Conservation (phyloP, 2,888 invertebrate genomes). For the Mythimna lalbum region DNA sequence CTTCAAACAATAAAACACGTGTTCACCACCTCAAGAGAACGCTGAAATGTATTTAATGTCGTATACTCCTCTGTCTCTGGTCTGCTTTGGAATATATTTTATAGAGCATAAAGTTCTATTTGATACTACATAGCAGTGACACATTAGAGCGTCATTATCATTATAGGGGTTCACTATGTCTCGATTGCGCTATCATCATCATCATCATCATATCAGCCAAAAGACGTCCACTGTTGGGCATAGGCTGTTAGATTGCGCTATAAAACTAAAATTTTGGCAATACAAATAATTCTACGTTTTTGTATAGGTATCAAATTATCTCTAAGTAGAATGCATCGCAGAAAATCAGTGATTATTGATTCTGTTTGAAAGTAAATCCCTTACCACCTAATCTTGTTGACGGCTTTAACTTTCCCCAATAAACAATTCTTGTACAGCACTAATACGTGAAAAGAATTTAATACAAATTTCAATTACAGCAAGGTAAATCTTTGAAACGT, state of each 20-base stretch:
- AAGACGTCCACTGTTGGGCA: no score
- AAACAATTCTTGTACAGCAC: slow-evolving; percentile 9
- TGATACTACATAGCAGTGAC: not conserved
- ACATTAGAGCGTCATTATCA: not conserved
- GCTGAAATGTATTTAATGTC: slow-evolving; percentile 47
- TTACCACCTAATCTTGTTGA: not conserved
- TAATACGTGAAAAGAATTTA: slow-evolving; percentile 31
- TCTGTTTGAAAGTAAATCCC: not conserved
- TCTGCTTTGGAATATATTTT: slow-evolving; percentile 34
- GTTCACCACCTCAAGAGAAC: slow-evolving; percentile 39
- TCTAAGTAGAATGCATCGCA: not conserved
- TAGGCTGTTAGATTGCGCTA: not conserved
- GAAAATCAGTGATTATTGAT: no score
- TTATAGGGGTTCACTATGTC: not conserved
- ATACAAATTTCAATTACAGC: slow-evolving; percentile 49
- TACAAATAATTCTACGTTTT: not conserved
- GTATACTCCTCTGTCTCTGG: slow-evolving; percentile 8
- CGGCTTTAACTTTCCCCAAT: not conserved
- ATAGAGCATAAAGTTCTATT: slow-evolving; percentile 19
- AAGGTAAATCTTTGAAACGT: slow-evolving; percentile 50
- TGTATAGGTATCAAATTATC: not conserved
- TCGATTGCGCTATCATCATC: not conserved
- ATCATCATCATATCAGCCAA: no score
- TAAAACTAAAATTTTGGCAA: slow-evolving; percentile 4
- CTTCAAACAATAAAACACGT: slow-evolving; percentile 49